These are phyloP conservation scores for Sternarchorhynchus goeldii DNA, from an alignment of 2,797 vertebrate genomes.

Conservation along the genomic window DNA sequence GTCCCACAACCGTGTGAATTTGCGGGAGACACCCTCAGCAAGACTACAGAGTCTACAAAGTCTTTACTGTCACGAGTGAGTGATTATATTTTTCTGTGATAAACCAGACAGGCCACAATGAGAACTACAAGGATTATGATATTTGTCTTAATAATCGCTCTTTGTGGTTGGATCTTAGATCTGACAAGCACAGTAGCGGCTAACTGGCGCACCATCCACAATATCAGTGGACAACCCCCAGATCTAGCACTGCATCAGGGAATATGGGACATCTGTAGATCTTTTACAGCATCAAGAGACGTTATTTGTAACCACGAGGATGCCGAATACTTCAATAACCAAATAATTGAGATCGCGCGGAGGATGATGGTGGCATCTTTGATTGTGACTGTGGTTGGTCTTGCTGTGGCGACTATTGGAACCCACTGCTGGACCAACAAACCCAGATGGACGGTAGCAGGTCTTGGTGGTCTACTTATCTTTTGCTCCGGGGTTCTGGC, in stretches of 20 bases:
- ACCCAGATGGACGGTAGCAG: slow-evolving; percentile 74
- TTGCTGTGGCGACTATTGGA: slow-evolving; percentile 80
- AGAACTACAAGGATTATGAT: slow-evolving; percentile 84
- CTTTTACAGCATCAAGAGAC: slow-evolving; percentile 47
- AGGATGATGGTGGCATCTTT: slow-evolving; percentile 83
- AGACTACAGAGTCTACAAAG: neutral
- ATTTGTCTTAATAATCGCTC: slow-evolving; percentile 85
- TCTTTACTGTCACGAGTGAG: neutral
- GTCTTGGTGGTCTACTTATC: slow-evolving; percentile 77
- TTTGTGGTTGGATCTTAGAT: slow-evolving; percentile 83
- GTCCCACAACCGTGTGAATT: neutral
- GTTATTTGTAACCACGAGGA: slow-evolving; percentile 70
- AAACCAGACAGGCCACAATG: neutral
- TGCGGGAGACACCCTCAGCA: slow-evolving; percentile 5
- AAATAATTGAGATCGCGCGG: slow-evolving; percentile 73
- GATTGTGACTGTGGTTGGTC: slow-evolving; percentile 72
- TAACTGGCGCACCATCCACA: slow-evolving; percentile 79
- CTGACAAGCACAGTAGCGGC: slow-evolving; percentile 83
- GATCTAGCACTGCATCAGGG: slow-evolving; percentile 78
- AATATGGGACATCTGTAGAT: slow-evolving; percentile 84
- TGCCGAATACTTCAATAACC: slow-evolving; percentile 71
- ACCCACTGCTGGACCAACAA: slow-evolving; percentile 85
- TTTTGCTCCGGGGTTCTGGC: slow-evolving; percentile 80
- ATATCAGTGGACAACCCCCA: slow-evolving; percentile 37
- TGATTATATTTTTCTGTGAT: neutral